Evolutionary conservation across 1,140 invertebrate genomes (phyloP).

Genomic region (Drosophila obscura): DNA sequence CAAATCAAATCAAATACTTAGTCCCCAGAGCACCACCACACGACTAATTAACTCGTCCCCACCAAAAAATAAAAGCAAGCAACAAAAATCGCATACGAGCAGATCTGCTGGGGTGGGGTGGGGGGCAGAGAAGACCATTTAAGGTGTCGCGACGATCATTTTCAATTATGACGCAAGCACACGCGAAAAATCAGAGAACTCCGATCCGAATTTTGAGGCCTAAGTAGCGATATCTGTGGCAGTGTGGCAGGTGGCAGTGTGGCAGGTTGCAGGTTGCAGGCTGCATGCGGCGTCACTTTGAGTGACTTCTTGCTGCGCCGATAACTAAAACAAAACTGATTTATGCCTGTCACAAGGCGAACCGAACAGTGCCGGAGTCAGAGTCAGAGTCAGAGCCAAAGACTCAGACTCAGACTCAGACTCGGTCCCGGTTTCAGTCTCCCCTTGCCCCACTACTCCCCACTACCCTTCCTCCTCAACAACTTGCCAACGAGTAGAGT

Average conservation of each 20-base stretch:
- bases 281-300: conserved; percentile 28
- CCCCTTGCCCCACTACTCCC: neutral
- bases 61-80: conserved; percentile 1
- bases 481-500: conserved; percentile 19
- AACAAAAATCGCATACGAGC: conserved; percentile 24
- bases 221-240: too few relatives aligned
- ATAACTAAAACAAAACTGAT: conserved; percentile 81
- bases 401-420: conserved; percentile 23
- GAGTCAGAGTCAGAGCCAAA: conserved; percentile 43
- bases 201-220: too few relatives aligned
- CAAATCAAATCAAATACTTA: conserved; percentile 11
- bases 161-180: conserved; percentile 72
- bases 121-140: conserved; percentile 41
- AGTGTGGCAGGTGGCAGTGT: conserved; percentile 24
- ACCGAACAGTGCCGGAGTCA: conserved; percentile 59
- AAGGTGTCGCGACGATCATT: conserved; percentile 48
- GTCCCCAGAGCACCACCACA: conserved; percentile 41
- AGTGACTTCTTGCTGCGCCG: conserved; percentile 77
- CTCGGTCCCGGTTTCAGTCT: conserved; percentile 27
- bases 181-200: conserved; percentile 39
- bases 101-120: conserved; percentile 9
- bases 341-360: conserved; percentile 79
- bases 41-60: conserved; percentile 66
- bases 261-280: conserved; percentile 3
- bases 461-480: neutral